Base-by-base conservation (phyloP, 2,888 invertebrate genomes). In the Monopis laevigella region DNA sequence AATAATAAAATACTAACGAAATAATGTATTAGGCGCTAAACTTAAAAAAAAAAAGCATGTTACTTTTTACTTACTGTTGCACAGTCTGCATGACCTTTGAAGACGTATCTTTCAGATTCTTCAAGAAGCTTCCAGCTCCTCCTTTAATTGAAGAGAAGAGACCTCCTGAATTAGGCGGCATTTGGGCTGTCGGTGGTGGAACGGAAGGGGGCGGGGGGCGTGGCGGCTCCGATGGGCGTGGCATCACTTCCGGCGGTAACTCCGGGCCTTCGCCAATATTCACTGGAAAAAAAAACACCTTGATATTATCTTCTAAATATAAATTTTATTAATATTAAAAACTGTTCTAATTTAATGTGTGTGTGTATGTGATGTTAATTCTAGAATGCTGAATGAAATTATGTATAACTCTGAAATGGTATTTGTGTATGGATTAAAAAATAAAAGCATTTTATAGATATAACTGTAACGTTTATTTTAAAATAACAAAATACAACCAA, bases 81-180 rank as follows among this genome's bases (percentile, higher is more conserved):
- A 98, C 93, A 26, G 96, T 93, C 65, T 97, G 95, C 89, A 98
- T 96, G 29, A 98, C 96, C 82, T 96, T 97, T 26, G 90, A 90
- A 13, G 97, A 96, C 0, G 96, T 97, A 59, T 98, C 98, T 66
- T 96, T 96, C 18, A 98, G 77, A 61, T 96, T 97, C 59, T 95
- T 96, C 45, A 98, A 82, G 55, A 97, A 88, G 58, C 89, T 95
- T 2, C 96, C 95, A 14, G 97, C 96, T 39, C 96, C 96, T 16
- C 96, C 96, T 63, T 88, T 90, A 21, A 98, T 82, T 0, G 95
- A 93, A 2, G 93, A 90, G 71, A 93, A 91, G 16, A 93, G 65
- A 17, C 92, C 90, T 6, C 39, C 41, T 6, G 45, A 45, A 11
- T 41, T 34, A 16, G 48, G 48, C 19, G 53, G 52, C 58, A 70